Evolutionary conservation across 2,888 invertebrate genomes (phyloP).

Genomic region (Halictus quadricinctus): DNA sequence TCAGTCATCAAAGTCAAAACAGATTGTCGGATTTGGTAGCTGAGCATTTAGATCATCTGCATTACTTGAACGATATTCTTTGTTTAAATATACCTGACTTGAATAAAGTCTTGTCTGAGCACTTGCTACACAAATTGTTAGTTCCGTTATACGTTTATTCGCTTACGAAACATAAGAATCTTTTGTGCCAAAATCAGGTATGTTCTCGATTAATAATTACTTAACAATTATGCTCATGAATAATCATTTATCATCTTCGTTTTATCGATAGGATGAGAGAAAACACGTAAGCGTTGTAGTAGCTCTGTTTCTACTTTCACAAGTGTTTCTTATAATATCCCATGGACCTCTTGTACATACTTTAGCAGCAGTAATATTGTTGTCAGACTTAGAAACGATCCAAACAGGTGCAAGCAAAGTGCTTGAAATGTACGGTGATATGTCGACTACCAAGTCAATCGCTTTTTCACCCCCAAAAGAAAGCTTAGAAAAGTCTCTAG

Average conservation of each 20-base stretch:
- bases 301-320: slow-evolving; percentile 94
- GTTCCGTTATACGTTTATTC: slow-evolving; percentile 98
- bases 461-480: slow-evolving; percentile 89
- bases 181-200: slow-evolving; percentile 77
- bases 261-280: slow-evolving; percentile 74
- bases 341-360: slow-evolving; percentile 95
- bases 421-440: slow-evolving; percentile 86
- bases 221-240: neutral
- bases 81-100: slow-evolving; percentile 95
- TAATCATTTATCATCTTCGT: slow-evolving; percentile 15
- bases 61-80: slow-evolving; percentile 98
- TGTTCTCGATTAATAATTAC: slow-evolving; percentile 70
- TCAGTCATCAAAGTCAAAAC: slow-evolving; percentile 94
- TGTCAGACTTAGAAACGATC: slow-evolving; percentile 89
- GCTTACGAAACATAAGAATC: slow-evolving; percentile 84
- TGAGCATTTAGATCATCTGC: slow-evolving; percentile 98
- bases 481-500: slow-evolving; percentile 90
- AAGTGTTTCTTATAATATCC: slow-evolving; percentile 97
- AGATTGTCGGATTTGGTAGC: slow-evolving; percentile 96
- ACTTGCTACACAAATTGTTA: slow-evolving; percentile 95
- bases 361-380: slow-evolving; percentile 94
- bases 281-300: slow-evolving; percentile 90
- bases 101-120: slow-evolving; percentile 96
- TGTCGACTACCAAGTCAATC: slow-evolving; percentile 82
- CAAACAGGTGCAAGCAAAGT: slow-evolving; percentile 88